Base-by-base conservation (phyloP, 2,797 vertebrate species). In the Crenichthys baileyi region DNA sequence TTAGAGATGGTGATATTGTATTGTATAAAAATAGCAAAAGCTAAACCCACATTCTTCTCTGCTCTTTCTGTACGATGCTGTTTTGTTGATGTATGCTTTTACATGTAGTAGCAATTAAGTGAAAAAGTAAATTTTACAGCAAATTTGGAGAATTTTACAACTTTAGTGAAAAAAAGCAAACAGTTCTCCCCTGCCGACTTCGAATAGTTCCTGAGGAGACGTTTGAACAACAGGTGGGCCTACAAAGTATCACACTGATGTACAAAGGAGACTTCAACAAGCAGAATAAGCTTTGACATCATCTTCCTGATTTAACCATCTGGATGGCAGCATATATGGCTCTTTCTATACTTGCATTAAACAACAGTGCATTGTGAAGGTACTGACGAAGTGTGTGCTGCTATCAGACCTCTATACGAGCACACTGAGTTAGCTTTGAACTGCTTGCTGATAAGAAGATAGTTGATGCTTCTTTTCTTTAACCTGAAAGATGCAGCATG, bases 1-100 rank as follows among this genome's bases (percentile, higher is more conserved):
- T 65, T 79, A 73, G n/a, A 79, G 51, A 78, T 50, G 29, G 29
- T 51, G 26, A 58, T 44, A 70, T 79, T 67, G 58, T 46, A 24
- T 46, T 13, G 11, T 4, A 60, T 60, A 9, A 29, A 24, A 73
- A 55, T 13, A 1, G 11, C 7, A 24, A n/a, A 48, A 41, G 7
- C 1, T 36, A 56, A 41, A 41, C 55, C 29, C 36, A 7, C 4
- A 18, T 39, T 29, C 31, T 22, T 51, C 31, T 65, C 4, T 18
- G 13, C 26, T 24, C 6, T 13, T n/a, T 22, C 20, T n/a, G 13
- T 39, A 15, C 18, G 16, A 26, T 44, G 24, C 8, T 58, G 50
- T n/a, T 63, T n/a, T 63, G 24, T 61, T 12, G 11, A n/a, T 46
- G 39, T 61, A 11, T 11, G 4, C 29, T 0, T 41, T 41, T 6